Percentiles rank a stretch among this genome's conserved stretches.
Conservation (phyloP, 2,888 invertebrate species). For the Parascotia fuliginaria region DNA sequence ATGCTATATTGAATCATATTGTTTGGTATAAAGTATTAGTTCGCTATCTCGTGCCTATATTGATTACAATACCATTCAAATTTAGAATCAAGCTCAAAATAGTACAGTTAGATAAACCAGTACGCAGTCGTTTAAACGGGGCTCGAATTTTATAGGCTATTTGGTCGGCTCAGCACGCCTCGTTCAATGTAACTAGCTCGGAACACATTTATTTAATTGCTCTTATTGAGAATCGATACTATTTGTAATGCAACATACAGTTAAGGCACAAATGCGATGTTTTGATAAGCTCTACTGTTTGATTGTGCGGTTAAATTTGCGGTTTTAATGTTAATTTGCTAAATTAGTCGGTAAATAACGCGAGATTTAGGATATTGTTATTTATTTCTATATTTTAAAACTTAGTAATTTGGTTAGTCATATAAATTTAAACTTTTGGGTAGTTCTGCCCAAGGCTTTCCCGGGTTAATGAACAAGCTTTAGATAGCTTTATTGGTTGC, state of each 20-base stretch:
- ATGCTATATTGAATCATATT: too few species aligned
- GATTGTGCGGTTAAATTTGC: constrained; percentile 19
- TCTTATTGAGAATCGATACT: constrained; percentile 51
- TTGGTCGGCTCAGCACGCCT: constrained; percentile 58
- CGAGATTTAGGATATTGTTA: too few species aligned
- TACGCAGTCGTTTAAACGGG: constrained; percentile 30
- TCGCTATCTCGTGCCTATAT: too few species aligned
- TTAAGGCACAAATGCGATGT: constrained; percentile 29
- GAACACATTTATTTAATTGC: constrained; percentile 65
- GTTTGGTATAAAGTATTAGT: too few species aligned
- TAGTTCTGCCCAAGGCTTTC: too few species aligned
- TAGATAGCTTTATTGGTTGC: too few species aligned
- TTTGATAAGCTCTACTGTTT: constrained; percentile 32
- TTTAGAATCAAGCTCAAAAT: too few species aligned
- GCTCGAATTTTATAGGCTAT: constrained; percentile 63
- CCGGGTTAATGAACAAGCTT: too few species aligned
- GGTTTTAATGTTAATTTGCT: constrained; percentile 23
- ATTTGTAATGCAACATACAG: constrained; percentile 39
- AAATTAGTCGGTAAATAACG: neutral
- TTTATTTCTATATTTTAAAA: too few species aligned
- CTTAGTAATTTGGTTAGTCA: too few species aligned
- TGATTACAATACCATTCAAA: too few species aligned
- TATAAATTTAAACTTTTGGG: too few species aligned
- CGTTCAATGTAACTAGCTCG: constrained; percentile 48
- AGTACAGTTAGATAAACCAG: constrained; percentile 15